These are phyloP conservation scores for Gorsachius goisagi DNA, from an alignment of 2,113 vertebrate species.

Conservation along the genomic window DNA sequence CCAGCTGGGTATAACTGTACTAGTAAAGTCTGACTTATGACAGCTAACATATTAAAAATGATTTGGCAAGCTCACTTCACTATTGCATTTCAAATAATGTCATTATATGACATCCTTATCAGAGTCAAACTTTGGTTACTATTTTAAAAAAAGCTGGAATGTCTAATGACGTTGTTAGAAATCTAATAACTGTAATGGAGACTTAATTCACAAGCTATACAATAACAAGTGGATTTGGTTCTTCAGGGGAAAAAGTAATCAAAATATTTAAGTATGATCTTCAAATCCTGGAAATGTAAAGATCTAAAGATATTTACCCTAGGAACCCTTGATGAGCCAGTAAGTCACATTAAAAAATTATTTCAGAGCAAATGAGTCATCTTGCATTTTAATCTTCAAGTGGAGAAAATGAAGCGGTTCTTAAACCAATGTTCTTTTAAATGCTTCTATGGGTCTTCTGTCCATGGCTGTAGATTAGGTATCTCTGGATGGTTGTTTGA, in stretches of 20 bases:
- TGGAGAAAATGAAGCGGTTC: neutral
- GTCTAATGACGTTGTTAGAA: neutral
- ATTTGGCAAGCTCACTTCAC: constrained; percentile 8
- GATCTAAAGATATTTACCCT: neutral
- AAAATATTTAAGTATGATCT: neutral
- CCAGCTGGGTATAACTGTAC: neutral
- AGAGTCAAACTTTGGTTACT: neutral
- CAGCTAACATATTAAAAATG: neutral
- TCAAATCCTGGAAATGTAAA: neutral
- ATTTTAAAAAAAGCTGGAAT: neutral
- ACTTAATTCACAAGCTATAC: neutral
- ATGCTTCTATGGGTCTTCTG: neutral
- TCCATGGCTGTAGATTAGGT: neutral
- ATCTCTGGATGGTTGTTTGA: neutral
- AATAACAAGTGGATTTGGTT: neutral
- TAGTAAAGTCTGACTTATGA: neutral
- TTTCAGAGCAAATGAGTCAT: neutral
- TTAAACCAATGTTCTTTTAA: neutral
- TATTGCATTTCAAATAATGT: neutral
- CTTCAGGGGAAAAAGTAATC: neutral
- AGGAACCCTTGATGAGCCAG: neutral
- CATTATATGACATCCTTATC: neutral
- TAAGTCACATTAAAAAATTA: neutral
- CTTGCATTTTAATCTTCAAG: neutral
- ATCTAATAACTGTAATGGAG: neutral